phyloP scores from a whole-genome alignment of 2,797 vertebrate species.

The Darevskia nairensis region DNA sequence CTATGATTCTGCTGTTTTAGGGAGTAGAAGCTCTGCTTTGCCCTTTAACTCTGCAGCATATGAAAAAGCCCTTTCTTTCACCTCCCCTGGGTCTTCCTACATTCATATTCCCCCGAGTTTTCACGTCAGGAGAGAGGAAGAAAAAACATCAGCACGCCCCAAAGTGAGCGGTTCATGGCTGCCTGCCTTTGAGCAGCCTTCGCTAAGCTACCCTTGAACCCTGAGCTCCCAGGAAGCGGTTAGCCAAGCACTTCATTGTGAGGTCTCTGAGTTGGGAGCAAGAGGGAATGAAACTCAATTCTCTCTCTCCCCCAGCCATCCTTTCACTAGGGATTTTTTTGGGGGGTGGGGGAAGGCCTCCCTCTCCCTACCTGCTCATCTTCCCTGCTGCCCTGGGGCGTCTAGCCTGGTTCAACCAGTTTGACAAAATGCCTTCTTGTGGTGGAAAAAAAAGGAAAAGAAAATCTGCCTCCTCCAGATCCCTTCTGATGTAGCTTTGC shows the following conservation, averaged over 20 bases:
- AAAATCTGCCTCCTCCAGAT: constrained; percentile 44
- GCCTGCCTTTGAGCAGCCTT: neutral
- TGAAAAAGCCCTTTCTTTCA: neutral
- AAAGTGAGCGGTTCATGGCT: too few relatives aligned
- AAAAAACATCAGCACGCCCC: too few relatives aligned
- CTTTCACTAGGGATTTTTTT: neutral
- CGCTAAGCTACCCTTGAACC: neutral
- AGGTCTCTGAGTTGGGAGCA: neutral
- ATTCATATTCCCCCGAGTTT: too few relatives aligned
- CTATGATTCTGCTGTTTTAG: too few relatives aligned
- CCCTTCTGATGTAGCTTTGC: constrained; percentile 62
- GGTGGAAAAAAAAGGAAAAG: constrained; percentile 56
- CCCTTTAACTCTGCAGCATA: neutral
- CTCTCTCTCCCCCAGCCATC: neutral
- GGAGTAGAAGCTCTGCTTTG: too few relatives aligned
- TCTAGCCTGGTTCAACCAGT: constrained; percentile 80
- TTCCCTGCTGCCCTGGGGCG: constrained; percentile 72
- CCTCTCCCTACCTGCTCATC: constrained; percentile 61
- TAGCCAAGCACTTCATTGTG: neutral
- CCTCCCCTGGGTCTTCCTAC: neutral
- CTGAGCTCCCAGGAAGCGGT: neutral
- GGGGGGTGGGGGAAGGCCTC: neutral
- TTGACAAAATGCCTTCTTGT: constrained; percentile 80
- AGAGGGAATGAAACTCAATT: constrained; percentile 43
- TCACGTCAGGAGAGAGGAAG: neutral